Percentiles rank a stretch among this genome's conserved stretches.
Evolutionary conservation across 1,140 invertebrate genomes (phyloP).

Genomic region (Pantala flavescens): DNA sequence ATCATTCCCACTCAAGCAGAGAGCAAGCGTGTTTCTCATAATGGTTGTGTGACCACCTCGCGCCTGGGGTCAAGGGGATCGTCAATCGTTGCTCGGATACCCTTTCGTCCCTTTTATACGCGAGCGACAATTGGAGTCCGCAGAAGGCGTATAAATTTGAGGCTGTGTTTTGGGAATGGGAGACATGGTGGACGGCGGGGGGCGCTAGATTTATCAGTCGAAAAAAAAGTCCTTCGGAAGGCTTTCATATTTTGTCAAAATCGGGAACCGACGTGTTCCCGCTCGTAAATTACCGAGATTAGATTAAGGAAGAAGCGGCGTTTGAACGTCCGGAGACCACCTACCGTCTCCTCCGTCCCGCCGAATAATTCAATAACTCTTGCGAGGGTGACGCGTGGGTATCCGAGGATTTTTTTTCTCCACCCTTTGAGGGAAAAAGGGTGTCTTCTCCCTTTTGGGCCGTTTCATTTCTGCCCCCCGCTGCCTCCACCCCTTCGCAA

Average conservation of each 20-base stretch:
- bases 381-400: background rate
- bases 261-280: background rate
- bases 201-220: background rate
- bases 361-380: slow-evolving; percentile 2
- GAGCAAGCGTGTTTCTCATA: background rate
- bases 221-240: background rate
- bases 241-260: background rate
- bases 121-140: background rate
- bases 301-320: background rate
- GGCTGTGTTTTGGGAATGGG: background rate
- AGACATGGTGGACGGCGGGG: background rate
- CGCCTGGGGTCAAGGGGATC: background rate
- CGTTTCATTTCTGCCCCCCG: background rate
- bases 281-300: background rate
- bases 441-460: background rate
- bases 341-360: background rate
- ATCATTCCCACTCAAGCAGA: slow-evolving; percentile 1
- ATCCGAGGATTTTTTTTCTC: background rate
- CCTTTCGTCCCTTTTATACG: background rate
- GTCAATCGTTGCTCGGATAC: background rate
- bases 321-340: background rate
- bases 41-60: background rate
- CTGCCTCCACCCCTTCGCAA: background rate
- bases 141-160: background rate
- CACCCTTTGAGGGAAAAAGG: background rate